Evolutionary conservation across 2,888 invertebrate genomes (phyloP), one percentile per base, ranked within the genome.

Genomic region (Meta bourneti): DNA sequence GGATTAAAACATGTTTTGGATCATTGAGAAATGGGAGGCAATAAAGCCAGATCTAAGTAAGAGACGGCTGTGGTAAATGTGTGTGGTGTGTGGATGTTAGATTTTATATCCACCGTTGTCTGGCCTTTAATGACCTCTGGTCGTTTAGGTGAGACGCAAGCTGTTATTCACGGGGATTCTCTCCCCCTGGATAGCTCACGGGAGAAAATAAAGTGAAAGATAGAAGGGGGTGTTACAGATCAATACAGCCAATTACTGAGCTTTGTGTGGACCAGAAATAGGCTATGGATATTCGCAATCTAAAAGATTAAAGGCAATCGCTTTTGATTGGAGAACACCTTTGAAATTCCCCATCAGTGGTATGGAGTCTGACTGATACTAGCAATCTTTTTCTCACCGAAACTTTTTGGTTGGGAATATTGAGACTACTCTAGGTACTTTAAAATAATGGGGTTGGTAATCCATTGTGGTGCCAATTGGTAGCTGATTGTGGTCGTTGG

Each of bases 121-220:
- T 81, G 77, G 48, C 81, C 89, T 89, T 83, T 89, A 89, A 89
- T 89, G 89, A 89, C 78, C 89, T 48, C 52, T 77, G 77, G 83
- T 89, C 82, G 89, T 83, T 83, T 83, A 84, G 83, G 89, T 78
- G 83, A 83, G 82, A 70, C 75, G 54, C 82, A 83, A 70, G 83
- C 82, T 83, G 83, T 83, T 83, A 78, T 78, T 89, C 78, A 78
- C 75, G 77, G 51, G 75, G 70, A 81, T 79, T 70, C 72, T 80
- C 49, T 54, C 78, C 49, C 79, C 7, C 9, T 19, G 48, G 69
- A 13, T 16, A 51, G 72, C 88, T 74, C 75, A 71, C 19, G 70
- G 77, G 71, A 79, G 48, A 89, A 89, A 89, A 89, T 83, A 78
- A 75, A 82, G 83, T 83, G 72, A 61, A n/a, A 89, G 89, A 83